Conservation (phyloP, 2,113 vertebrate species). For the Crotophaga sulcirostris region DNA sequence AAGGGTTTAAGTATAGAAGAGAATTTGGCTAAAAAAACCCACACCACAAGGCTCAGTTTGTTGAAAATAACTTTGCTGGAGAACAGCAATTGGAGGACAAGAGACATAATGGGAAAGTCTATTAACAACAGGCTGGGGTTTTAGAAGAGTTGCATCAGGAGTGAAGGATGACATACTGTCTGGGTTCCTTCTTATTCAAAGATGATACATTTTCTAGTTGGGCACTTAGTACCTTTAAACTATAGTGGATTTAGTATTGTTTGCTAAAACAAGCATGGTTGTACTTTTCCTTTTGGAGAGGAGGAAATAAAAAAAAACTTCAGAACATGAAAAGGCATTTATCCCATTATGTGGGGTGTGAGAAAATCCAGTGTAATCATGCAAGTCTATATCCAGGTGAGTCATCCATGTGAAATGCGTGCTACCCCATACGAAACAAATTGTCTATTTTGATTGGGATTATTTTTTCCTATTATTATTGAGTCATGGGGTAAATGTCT, state of each 20-base stretch:
- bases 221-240: background rate
- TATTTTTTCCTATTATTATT: background rate
- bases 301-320: background rate
- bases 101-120: background rate
- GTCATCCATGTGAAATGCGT: background rate
- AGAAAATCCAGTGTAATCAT: background rate
- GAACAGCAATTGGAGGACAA: background rate
- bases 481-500: constrained; percentile 24
- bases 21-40: background rate
- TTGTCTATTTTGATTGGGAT: constrained; percentile 14
- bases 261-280: background rate
- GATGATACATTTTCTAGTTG: background rate
- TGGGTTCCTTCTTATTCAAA: background rate
- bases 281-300: background rate
- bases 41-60: background rate
- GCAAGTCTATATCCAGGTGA: background rate
- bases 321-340: background rate
- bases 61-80: background rate
- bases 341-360: background rate
- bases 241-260: background rate
- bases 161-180: background rate
- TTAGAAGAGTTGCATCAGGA: background rate
- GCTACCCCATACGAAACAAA: background rate
- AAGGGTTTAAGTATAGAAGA: background rate
- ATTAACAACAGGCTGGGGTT: background rate